Evolutionary conservation across 1,140 invertebrate species (phyloP).

Genomic region (Polypedilum pembai): DNA sequence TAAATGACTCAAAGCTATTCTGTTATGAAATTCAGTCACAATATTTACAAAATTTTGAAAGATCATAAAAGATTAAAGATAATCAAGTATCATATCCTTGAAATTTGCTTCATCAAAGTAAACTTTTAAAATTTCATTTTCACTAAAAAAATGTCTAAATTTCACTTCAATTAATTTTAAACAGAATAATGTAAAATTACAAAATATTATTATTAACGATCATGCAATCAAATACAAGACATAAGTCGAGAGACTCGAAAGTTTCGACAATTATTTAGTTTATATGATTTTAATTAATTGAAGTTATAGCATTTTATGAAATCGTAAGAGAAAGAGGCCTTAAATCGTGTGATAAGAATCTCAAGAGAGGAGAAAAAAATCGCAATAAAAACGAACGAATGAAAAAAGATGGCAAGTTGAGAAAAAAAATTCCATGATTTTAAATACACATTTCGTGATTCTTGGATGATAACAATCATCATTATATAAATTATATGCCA

Average conservation of each 20-base stretch:
- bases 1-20: no score
- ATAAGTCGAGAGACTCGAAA: neutral
- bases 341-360: no score
- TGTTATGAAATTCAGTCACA: no score
- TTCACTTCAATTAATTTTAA: no score
- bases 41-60: no score
- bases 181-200: no score
- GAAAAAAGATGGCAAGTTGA: neutral
- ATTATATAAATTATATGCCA: slow-evolving; percentile 19
- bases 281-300: slow-evolving; percentile 14
- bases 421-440: neutral
- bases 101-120: no score
- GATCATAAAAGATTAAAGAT: no score
- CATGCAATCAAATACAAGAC: slow-evolving; percentile 4
- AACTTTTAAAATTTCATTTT: no score
- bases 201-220: neutral
- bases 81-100: no score
- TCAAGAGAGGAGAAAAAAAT: neutral
- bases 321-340: neutral
- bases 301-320: slow-evolving; percentile 19
- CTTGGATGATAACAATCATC: slow-evolving; percentile 12
- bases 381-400: neutral
- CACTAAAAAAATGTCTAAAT: no score
- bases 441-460: slow-evolving; percentile 12
- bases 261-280: neutral